These are phyloP conservation scores for Sitophilus oryzae DNA, from an alignment of 1,140 invertebrate genomes.

Conservation along the genomic window DNA sequence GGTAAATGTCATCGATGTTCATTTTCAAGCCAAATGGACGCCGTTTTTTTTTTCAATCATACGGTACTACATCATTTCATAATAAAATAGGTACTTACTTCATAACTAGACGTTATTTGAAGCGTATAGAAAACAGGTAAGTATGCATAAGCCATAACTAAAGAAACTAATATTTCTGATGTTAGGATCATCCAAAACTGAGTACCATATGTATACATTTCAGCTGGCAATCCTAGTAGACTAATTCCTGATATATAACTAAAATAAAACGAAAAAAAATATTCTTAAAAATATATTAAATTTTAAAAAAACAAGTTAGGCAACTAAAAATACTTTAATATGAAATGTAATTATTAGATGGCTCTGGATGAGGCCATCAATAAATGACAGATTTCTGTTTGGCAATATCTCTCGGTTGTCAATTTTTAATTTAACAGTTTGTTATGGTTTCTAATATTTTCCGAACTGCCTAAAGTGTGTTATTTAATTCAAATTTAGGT, in stretches of 20 bases:
- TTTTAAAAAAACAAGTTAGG: neutral
- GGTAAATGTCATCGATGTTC: too few species aligned
- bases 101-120: slow-evolving; percentile 75
- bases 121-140: slow-evolving; percentile 83
- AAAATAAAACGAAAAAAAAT: slow-evolving; percentile 25
- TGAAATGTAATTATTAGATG: too few species aligned
- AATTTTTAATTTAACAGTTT: too few species aligned
- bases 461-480: too few species aligned
- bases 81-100: slow-evolving; percentile 65
- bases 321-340: neutral
- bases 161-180: slow-evolving; percentile 63
- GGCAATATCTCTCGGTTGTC: too few species aligned
- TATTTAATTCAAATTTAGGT: too few species aligned
- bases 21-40: too few species aligned
- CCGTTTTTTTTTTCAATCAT: too few species aligned
- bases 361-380: too few species aligned
- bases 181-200: slow-evolving; percentile 66
- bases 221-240: slow-evolving; percentile 81
- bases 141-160: slow-evolving; percentile 68
- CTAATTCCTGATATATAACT: slow-evolving; percentile 90
- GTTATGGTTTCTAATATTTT: too few species aligned
- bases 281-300: neutral
- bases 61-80: too few species aligned
- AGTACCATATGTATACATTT: slow-evolving; percentile 85
- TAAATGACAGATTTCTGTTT: too few species aligned